These are phyloP conservation scores for Cantharis lateralis DNA, from an alignment of 2,888 invertebrate genomes.

Conservation along the genomic window DNA sequence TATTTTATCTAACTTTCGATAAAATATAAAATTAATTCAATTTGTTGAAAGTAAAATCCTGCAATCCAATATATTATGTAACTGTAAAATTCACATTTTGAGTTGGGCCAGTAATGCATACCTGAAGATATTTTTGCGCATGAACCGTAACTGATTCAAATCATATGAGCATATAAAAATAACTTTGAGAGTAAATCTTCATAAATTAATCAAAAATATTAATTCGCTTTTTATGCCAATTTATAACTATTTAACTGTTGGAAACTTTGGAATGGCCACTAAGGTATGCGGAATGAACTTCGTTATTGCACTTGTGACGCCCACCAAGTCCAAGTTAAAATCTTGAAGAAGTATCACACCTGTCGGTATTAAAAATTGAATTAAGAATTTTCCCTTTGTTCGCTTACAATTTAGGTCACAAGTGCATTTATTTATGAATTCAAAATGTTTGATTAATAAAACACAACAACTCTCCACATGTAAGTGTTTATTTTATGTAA, in stretches of 20 bases:
- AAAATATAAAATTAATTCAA: too few species aligned
- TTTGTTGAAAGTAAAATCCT: background rate
- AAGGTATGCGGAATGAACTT: background rate
- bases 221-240: background rate
- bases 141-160: background rate
- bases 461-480: background rate
- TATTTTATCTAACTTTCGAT: too few species aligned
- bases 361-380: background rate
- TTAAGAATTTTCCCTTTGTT: background rate
- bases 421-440: background rate
- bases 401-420: background rate
- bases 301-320: constrained; percentile 1
- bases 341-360: background rate
- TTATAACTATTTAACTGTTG: background rate
- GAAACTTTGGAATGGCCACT: background rate
- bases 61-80: background rate
- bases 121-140: background rate
- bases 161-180: background rate
- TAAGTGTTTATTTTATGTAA: background rate
- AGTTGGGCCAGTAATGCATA: background rate
- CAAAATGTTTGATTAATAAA: background rate
- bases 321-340: background rate
- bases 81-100: background rate
- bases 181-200: background rate
- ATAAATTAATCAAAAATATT: background rate